Evolutionary conservation across 2,113 vertebrate genomes (phyloP).

Genomic region (Larimichthys crocea): DNA sequence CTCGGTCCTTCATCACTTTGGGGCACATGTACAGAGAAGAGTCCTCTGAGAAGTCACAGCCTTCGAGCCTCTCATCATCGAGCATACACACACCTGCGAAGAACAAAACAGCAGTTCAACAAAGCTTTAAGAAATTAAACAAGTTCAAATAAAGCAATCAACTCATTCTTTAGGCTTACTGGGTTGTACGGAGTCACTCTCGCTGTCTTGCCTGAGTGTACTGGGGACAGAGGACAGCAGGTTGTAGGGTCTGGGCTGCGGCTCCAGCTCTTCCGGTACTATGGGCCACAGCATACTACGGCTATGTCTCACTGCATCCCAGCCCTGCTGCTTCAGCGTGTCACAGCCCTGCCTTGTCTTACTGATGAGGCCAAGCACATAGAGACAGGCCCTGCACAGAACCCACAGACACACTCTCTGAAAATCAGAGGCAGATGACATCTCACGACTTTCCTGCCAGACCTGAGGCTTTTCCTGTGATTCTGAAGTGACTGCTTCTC

Average conservation of each 20-base stretch:
- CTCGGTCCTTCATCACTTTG: slow-evolving; percentile 89
- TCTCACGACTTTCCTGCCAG: background rate
- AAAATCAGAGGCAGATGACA: background rate
- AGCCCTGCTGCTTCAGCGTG: slow-evolving; percentile 89
- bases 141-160: background rate
- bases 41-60: slow-evolving; percentile 87
- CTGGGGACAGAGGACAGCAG: slow-evolving; percentile 64
- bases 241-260: slow-evolving; percentile 30
- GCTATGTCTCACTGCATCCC: slow-evolving; percentile 92
- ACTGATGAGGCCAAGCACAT: slow-evolving; percentile 90
- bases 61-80: slow-evolving; percentile 85
- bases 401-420: background rate
- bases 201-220: slow-evolving; percentile 85
- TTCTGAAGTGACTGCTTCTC: background rate
- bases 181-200: slow-evolving; percentile 89
- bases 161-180: slow-evolving; percentile 82
- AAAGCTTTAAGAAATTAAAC: background rate
- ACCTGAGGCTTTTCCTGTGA: background rate
- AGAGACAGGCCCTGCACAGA: slow-evolving; percentile 88
- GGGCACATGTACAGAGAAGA: slow-evolving; percentile 80
- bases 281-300: slow-evolving; percentile 91
- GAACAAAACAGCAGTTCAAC: background rate
- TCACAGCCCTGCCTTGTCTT: slow-evolving; percentile 95
- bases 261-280: slow-evolving; percentile 90
- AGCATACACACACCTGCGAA: slow-evolving; percentile 84